A percentile compares a stretch with the other conserved stretches of the same genome.
phyloP scores from a whole-genome alignment of 2,888 invertebrate genomes.

The Beris chalybata region DNA sequence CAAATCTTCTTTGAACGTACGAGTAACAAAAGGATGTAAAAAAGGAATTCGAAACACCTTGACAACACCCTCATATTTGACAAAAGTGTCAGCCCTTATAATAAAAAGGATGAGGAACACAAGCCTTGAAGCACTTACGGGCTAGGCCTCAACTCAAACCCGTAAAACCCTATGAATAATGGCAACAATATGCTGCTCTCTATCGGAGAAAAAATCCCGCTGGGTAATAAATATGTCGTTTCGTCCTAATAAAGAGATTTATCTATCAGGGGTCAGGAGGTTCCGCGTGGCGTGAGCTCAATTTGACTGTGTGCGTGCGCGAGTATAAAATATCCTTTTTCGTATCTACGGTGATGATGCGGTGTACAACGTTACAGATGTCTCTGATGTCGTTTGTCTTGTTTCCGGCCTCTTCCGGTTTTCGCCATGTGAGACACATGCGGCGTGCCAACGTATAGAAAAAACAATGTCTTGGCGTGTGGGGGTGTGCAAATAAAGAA shows the following conservation, averaged over 20 bases:
- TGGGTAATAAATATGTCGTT: slow-evolving; percentile 48
- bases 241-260: slow-evolving; percentile 41
- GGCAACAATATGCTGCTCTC: slow-evolving; percentile 32
- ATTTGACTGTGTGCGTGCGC: slow-evolving; percentile 15
- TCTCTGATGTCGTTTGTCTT: slow-evolving; percentile 28
- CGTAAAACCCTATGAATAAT: slow-evolving; percentile 34
- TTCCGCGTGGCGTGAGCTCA: slow-evolving; percentile 31
- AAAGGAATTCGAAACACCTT: slow-evolving; percentile 12
- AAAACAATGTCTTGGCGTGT: slow-evolving; percentile 20
- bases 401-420: slow-evolving; percentile 28
- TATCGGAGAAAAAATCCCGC: slow-evolving; percentile 40
- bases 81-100: slow-evolving; percentile 12
- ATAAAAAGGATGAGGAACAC: background rate
- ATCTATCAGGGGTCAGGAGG: slow-evolving; percentile 37
- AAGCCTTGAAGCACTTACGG: slow-evolving; percentile 2
- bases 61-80: slow-evolving; percentile 17
- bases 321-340: slow-evolving; percentile 20
- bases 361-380: slow-evolving; percentile 18
- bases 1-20: no score
- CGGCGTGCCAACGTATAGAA: background rate
- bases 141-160: slow-evolving; percentile 10
- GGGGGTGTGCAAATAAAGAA: slow-evolving; percentile 16
- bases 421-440: slow-evolving; percentile 22
- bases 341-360: background rate
- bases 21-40: no score